Evolutionary conservation across 2,797 vertebrate species (phyloP).

Genomic region (Notolepis coatsorum): DNA sequence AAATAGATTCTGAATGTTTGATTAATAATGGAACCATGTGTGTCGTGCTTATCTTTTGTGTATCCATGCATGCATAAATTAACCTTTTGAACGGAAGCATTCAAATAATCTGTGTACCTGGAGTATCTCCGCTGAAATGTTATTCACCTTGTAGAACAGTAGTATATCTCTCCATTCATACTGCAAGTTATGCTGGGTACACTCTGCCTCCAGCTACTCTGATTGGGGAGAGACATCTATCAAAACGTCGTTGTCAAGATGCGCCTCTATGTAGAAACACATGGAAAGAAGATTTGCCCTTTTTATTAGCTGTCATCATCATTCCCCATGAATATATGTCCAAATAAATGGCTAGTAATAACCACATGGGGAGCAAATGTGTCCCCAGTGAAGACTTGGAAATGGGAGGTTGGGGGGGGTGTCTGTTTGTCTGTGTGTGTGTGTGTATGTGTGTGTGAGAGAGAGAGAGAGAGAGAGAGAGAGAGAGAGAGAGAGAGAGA

Average conservation of each 20-base stretch:
- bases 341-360: constrained; percentile 97
- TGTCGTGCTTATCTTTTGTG: constrained; percentile 6
- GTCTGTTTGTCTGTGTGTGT: constrained; percentile 12
- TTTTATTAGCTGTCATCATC: constrained; percentile 98
- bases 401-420: constrained; percentile 80
- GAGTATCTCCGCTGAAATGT: constrained; percentile 48
- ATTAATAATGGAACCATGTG: neutral
- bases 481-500: constrained; percentile 69
- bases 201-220: constrained; percentile 34
- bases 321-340: constrained; percentile 93
- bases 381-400: constrained; percentile 83
- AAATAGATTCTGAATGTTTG: constrained; percentile 10
- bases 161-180: constrained; percentile 32
- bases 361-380: constrained; percentile 93
- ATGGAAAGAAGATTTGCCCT: constrained; percentile 86
- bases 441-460: constrained; percentile 1
- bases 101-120: constrained; percentile 66
- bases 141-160: constrained; percentile 41
- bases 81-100: constrained; percentile 60
- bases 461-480: constrained; percentile 36
- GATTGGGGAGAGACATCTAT: constrained; percentile 76
- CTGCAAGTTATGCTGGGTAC: constrained; percentile 41
- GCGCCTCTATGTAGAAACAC: constrained; percentile 91
- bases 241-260: constrained; percentile 82
- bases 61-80: constrained; percentile 34